Evolutionary conservation across 2,797 vertebrate species (phyloP), one percentile per base, ranked within the genome.

Genomic region (Todus mexicanus): DNA sequence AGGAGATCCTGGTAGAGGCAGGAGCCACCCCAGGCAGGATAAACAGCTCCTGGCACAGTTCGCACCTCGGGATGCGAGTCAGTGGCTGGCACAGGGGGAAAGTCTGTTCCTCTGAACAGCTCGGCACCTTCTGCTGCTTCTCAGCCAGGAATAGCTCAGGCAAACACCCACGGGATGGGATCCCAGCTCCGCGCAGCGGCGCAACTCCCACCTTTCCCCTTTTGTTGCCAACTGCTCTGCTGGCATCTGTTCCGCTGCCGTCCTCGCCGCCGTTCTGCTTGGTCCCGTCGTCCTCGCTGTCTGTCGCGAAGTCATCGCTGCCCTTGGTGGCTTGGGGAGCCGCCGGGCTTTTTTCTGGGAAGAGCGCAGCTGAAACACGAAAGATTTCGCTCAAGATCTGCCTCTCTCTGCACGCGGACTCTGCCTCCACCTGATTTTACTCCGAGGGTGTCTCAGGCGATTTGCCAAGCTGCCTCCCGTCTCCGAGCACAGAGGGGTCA

Each of bases 311-410:
- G 21, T 79, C 84, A 1, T 75, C 15, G 0, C 26, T 35, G 60
- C 59, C 23, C 27, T 88, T 84, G 2, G 74, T 15, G 7, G 20
- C 42, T 12, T 95, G n/a, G 6, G 93, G 11, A 42, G 45, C 87
- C 22, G 57, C 47, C 5, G 33, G 60, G 21, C 27, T 95, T 82
- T 97, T 97, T 43, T 92, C 77, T 19, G 95, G 31, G 87, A 98
- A 98, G 25, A 98, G 94, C 0, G 96, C 79, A 4, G 97, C 98
- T 98, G 38, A 47, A 86, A 92, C 11, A 72, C 7, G 91, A 81
- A 72, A 33, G n/a, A 50, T 31, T 25, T 3, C 27, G 51, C 9
- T 60, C 31, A 43, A 29, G 29, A 61, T 61, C 33, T 43, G 57
- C 29, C 54, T 23, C n/a, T 20, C 42, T 20, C 27, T 56, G 50